These are phyloP conservation scores for Typhlomys cinereus DNA, from an alignment of 2,113 vertebrate species.

Conservation along the genomic window DNA sequence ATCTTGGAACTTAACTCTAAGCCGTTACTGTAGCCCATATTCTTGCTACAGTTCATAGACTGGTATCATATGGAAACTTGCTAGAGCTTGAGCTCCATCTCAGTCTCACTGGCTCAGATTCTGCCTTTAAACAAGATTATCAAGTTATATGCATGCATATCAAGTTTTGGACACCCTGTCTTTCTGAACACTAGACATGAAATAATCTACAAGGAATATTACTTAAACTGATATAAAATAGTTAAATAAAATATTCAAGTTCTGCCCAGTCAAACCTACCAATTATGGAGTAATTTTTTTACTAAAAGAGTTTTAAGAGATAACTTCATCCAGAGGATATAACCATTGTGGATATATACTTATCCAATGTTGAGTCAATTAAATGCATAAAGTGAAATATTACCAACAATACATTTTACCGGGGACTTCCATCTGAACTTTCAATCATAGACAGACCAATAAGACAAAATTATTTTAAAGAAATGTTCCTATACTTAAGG, in stretches of 20 bases:
- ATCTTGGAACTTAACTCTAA: constrained; percentile 1
- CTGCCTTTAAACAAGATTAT: background rate
- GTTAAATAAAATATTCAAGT: background rate
- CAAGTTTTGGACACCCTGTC: background rate
- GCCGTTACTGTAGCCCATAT: background rate
- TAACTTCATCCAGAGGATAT: background rate
- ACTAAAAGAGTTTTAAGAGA: background rate
- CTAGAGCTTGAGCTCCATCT: background rate
- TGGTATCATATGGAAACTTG: background rate
- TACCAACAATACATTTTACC: background rate
- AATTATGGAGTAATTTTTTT: background rate
- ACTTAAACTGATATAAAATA: background rate
- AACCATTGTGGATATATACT: background rate
- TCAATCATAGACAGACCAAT: background rate
- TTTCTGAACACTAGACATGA: background rate
- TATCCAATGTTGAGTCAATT: background rate
- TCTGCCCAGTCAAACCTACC: background rate
- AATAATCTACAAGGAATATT: background rate
- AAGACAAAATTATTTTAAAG: background rate
- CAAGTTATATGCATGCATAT: background rate
- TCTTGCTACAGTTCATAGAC: background rate
- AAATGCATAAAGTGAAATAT: background rate
- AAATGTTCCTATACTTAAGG: too few species aligned
- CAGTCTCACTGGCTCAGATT: background rate
- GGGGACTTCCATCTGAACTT: background rate